Conservation (phyloP, 2,113 vertebrate genomes). For the Edolisoma coerulescens region DNA sequence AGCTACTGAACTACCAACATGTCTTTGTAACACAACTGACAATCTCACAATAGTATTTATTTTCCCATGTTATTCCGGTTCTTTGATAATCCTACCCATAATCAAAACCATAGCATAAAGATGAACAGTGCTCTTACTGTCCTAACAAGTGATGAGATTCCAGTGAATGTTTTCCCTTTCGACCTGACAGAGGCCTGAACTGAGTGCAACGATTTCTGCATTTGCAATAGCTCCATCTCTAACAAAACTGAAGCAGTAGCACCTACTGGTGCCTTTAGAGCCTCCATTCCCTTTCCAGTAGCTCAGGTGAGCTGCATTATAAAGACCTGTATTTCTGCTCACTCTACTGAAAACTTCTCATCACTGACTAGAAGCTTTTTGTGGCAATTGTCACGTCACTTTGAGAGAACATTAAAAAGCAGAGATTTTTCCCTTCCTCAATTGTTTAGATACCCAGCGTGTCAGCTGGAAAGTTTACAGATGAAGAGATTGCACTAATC, state of each 20-base stretch:
- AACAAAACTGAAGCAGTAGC: neutral
- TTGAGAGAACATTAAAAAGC: neutral
- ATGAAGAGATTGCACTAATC: neutral
- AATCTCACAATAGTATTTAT: neutral
- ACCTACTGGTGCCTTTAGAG: neutral
- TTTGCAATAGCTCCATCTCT: neutral
- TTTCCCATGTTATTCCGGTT: neutral
- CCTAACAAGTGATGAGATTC: neutral
- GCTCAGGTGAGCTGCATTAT: neutral
- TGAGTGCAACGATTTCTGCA: neutral
- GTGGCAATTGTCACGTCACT: neutral
- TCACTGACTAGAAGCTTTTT: neutral
- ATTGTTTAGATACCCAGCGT: neutral
- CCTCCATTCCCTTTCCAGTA: neutral
- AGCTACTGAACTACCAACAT: neutral
- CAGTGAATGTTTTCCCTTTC: neutral
- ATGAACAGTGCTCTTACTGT: neutral
- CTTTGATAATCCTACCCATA: neutral
- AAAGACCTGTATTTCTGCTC: neutral
- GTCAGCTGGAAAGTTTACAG: neutral
- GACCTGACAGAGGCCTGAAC: neutral
- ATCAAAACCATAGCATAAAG: neutral
- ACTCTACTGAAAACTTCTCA: neutral
- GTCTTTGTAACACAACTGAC: neutral
- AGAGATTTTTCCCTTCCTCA: neutral